Conservation (phyloP, 1,140 invertebrate genomes). For the Saxidomus purpurata region DNA sequence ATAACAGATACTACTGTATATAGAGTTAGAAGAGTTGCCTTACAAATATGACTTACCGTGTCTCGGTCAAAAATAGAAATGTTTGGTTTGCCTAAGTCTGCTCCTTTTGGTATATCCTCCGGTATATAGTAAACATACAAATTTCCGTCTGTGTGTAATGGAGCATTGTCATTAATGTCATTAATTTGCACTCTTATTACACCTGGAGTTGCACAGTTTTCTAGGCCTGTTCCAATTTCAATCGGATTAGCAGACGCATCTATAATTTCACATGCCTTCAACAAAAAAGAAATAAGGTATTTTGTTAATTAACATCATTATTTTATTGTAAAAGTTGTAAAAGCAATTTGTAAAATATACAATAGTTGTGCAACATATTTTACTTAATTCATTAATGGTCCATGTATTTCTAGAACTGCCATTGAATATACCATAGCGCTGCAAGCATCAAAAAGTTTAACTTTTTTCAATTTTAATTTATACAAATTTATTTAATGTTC, state of each 20-base stretch:
- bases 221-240: neutral
- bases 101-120: conserved; percentile 10
- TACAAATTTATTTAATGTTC: no score
- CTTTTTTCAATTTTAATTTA: no score
- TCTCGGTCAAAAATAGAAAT: conserved; percentile 39
- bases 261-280: conserved; percentile 56
- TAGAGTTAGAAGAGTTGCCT: no score
- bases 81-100: neutral
- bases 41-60: conserved; percentile 32
- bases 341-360: no score
- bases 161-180: conserved; percentile 54
- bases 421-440: no score
- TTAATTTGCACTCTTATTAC: neutral
- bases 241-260: neutral
- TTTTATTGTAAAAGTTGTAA: no score
- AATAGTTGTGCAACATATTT: no score
- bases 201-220: neutral
- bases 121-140: neutral
- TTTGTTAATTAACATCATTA: no score
- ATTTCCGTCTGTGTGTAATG: neutral
- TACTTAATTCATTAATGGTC: no score
- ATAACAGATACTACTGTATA: no score
- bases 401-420: no score
- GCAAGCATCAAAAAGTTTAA: no score
- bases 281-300: neutral